Conservation (phyloP, 1,140 invertebrate genomes). For the Lerema accius region DNA sequence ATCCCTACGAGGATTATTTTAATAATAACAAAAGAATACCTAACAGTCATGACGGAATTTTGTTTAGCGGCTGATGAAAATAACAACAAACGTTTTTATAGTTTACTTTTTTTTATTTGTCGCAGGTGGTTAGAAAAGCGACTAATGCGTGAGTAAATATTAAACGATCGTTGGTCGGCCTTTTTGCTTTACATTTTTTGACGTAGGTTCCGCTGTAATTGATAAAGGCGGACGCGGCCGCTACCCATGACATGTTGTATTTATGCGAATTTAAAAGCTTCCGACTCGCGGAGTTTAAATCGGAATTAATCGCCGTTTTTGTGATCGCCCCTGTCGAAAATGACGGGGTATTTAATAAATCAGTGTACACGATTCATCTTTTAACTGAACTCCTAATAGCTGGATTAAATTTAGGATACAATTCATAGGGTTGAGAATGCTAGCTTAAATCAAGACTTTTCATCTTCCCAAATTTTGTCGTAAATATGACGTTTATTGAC, state of each 20-base stretch:
- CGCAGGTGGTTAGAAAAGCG: constrained; percentile 8
- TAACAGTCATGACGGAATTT: too few species aligned
- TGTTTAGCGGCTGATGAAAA: too few species aligned
- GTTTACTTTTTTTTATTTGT: too few species aligned
- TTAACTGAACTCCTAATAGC: too few species aligned
- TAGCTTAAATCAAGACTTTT: too few species aligned
- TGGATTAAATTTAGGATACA: too few species aligned
- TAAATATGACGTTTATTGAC: too few species aligned
- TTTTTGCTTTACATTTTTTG: constrained; percentile 58
- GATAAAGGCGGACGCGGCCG: constrained; percentile 68
- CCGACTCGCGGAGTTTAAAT: constrained; percentile 66
- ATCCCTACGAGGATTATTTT: too few species aligned
- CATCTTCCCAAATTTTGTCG: too few species aligned
- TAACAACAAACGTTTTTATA: too few species aligned
- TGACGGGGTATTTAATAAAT: constrained; percentile 44
- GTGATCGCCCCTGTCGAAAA: constrained; percentile 51
- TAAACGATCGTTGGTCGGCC: constrained; percentile 52
- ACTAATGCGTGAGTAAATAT: constrained; percentile 54
- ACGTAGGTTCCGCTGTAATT: constrained; percentile 67
- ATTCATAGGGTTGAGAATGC: too few species aligned
- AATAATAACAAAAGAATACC: too few species aligned
- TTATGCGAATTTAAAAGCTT: constrained; percentile 77
- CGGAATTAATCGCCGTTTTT: constrained; percentile 66
- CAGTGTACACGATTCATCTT: constrained; percentile 9
- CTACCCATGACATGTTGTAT: constrained; percentile 68